These are phyloP conservation scores for Conus betulinus DNA, from an alignment of 1,140 invertebrate species.

Conservation along the genomic window DNA sequence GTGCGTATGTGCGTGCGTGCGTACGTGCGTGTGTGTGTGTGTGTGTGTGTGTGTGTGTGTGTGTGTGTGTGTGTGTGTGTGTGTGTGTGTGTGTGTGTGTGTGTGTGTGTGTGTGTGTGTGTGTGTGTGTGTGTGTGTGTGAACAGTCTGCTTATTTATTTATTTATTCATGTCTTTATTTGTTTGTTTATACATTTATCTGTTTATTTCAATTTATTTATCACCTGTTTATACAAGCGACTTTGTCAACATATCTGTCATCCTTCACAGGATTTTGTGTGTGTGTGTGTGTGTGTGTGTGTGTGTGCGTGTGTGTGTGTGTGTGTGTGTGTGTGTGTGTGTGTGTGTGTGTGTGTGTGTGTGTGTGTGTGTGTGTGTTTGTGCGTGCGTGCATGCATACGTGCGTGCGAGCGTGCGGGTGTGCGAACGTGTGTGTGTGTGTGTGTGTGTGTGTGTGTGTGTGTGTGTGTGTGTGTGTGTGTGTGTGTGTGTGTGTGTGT, in stretches of 20 bases:
- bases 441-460: conserved; percentile 1
- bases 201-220: not conserved
- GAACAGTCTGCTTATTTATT: not conserved
- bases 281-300: not conserved
- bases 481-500: not conserved
- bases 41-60: not conserved
- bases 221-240: too few relatives aligned
- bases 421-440: not conserved
- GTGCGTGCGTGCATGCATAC: not conserved
- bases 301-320: not conserved
- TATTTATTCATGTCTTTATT: not conserved
- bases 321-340: conserved; percentile 4
- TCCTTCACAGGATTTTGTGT: not conserved
- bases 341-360: not conserved
- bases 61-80: conserved; percentile 2
- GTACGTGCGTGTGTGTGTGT: not conserved
- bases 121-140: conserved; percentile 20
- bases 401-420: too few relatives aligned
- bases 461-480: not conserved
- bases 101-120: conserved; percentile 19
- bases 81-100: conserved; percentile 24
- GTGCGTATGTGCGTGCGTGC: not conserved
- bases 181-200: not conserved
- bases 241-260: too few relatives aligned
- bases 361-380: not conserved